These are phyloP conservation scores for Cylindroiulus punctatus DNA, from an alignment of 2,888 invertebrate genomes.

Conservation along the genomic window DNA sequence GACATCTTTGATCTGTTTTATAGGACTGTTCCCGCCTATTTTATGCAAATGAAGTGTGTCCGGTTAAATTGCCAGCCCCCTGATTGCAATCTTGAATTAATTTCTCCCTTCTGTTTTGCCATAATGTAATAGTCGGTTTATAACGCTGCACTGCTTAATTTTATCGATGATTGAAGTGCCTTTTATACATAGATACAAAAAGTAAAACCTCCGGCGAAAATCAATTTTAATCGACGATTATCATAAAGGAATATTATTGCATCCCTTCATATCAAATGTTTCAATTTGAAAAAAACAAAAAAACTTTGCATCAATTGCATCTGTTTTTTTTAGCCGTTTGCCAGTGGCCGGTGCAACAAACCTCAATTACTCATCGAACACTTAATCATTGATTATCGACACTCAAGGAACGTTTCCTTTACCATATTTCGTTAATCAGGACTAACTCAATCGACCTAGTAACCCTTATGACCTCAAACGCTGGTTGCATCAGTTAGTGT, in stretches of 20 bases:
- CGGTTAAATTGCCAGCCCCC: no score
- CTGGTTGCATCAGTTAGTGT: constrained; percentile 21
- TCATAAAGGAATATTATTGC: not conserved
- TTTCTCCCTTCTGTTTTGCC: no score
- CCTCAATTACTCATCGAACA: not conserved
- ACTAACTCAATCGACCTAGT: not conserved
- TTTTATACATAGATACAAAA: not conserved
- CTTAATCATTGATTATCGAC: not conserved
- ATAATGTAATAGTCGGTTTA: no score
- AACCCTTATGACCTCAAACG: not conserved
- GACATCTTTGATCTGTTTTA: constrained; percentile 37
- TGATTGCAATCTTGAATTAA: no score
- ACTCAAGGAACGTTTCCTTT: not conserved
- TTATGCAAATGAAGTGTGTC: constrained; percentile 26
- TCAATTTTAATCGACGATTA: not conserved
- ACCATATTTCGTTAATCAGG: no score
- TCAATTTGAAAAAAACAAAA: no score
- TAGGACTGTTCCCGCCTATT: not conserved
- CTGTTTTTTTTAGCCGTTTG: not conserved
- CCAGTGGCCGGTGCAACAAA: not conserved
- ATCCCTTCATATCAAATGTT: not conserved
- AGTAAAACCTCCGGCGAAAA: no score
- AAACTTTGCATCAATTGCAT: no score
- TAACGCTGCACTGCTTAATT: not conserved
- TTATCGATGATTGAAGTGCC: constrained; percentile 6